phyloP scores from a whole-genome alignment of 2,113 vertebrate genomes.

The Himantopus leucocephalus region DNA sequence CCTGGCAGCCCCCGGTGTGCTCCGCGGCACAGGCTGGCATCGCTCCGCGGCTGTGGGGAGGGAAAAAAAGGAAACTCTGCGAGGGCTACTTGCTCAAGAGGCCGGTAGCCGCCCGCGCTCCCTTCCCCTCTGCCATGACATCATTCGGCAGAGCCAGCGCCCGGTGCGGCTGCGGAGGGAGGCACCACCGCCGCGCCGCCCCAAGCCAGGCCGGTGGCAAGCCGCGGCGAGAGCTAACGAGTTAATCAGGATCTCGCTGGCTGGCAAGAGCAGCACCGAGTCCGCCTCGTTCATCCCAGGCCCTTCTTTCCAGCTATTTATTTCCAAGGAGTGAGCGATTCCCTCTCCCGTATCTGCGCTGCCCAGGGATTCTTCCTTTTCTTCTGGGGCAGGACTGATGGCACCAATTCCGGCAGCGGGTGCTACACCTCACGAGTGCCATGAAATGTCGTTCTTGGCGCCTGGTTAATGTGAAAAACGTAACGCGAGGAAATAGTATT shows the following conservation, averaged over 20 bases:
- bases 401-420: rapidly evolving
- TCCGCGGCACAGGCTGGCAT: background rate
- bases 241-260: background rate
- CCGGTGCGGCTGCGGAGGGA: background rate
- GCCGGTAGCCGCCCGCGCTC: background rate
- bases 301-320: background rate
- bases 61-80: background rate
- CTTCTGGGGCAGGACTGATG: background rate
- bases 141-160: conserved; percentile 38
- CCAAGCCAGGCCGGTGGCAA: no score
- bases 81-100: conserved; percentile 22
- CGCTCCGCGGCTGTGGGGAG: background rate
- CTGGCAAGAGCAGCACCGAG: background rate
- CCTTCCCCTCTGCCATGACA: conserved; percentile 38
- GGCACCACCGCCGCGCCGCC: background rate
- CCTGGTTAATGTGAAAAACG: rapidly evolving
- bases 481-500: rapidly evolving
- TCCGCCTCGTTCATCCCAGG: no score
- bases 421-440: background rate
- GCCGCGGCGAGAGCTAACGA: background rate
- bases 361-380: rapidly evolving
- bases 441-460: rapidly evolving
- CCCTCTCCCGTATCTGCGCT: rapidly evolving
- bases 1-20: background rate
- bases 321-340: no score